Conservation (phyloP, 1,140 invertebrate genomes). For the Orius insidiosus region DNA sequence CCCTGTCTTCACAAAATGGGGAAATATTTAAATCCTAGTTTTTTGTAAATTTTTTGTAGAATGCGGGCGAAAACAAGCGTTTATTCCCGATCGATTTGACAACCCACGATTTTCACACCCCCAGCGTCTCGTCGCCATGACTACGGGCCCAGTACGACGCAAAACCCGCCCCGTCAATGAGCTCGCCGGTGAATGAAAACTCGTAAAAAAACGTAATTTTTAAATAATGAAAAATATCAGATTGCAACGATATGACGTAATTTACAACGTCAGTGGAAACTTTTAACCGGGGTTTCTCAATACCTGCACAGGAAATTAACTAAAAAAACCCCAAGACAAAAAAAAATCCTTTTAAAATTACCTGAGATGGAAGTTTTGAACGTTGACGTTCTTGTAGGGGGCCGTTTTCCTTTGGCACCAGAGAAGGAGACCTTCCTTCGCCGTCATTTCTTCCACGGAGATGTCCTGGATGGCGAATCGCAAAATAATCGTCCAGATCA, state of each 20-base stretch:
- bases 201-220: background rate
- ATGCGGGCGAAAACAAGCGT: no score
- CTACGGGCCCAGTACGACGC: background rate
- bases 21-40: no score
- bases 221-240: background rate
- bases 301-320: background rate
- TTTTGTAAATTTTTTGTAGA: no score
- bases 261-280: background rate
- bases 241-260: no score
- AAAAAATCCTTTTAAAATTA: conserved; percentile 20
- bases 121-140: background rate
- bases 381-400: conserved; percentile 99
- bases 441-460: conserved; percentile 99
- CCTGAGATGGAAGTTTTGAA: conserved; percentile 98
- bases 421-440: conserved; percentile 94
- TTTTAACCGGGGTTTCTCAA: background rate
- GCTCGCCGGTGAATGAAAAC: no score
- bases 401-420: conserved; percentile 99
- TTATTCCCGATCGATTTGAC: no score
- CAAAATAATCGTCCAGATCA: conserved; percentile 99
- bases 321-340: background rate
- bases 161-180: no score
- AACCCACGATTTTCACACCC: background rate
- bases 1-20: no score
- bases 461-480: conserved; percentile 99